These are phyloP conservation scores for Apotomis betuletana DNA, from an alignment of 2,888 invertebrate species.

Conservation along the genomic window DNA sequence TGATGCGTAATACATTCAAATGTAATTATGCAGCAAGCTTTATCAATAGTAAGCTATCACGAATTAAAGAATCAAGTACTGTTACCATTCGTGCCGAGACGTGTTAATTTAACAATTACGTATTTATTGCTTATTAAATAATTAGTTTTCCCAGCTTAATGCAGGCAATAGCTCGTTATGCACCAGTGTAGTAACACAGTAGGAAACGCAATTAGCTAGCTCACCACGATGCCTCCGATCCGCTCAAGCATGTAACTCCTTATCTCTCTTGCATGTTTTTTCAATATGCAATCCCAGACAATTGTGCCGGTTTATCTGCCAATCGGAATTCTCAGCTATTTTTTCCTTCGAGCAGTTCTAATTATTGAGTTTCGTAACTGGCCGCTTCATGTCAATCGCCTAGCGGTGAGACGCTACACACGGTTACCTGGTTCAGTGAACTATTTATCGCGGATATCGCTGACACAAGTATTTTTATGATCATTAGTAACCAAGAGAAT, in stretches of 20 bases:
- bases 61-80: slow-evolving; percentile 5
- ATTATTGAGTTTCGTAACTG: slow-evolving; percentile 79
- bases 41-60: neutral
- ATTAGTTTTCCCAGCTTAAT: slow-evolving; percentile 45
- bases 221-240: slow-evolving; percentile 71
- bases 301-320: slow-evolving; percentile 75
- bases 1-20: neutral
- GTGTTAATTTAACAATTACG: slow-evolving; percentile 33
- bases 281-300: slow-evolving; percentile 82
- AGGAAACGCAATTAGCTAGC: slow-evolving; percentile 80
- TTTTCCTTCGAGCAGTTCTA: slow-evolving; percentile 77
- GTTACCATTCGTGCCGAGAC: slow-evolving; percentile 20
- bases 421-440: slow-evolving; percentile 30
- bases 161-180: slow-evolving; percentile 55
- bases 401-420: slow-evolving; percentile 49
- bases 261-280: slow-evolving; percentile 83
- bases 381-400: slow-evolving; percentile 75
- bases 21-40: too few species aligned
- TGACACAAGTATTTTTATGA: slow-evolving; percentile 38
- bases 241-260: slow-evolving; percentile 79
- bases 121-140: slow-evolving; percentile 32
- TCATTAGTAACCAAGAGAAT: slow-evolving; percentile 38
- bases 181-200: slow-evolving; percentile 72
- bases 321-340: slow-evolving; percentile 81
- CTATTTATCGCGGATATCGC: slow-evolving; percentile 38